A percentile compares a stretch with the other conserved stretches of the same genome.
Evolutionary conservation across 1,140 invertebrate genomes (phyloP).

Genomic region (Hylaeus anthracinus): DNA sequence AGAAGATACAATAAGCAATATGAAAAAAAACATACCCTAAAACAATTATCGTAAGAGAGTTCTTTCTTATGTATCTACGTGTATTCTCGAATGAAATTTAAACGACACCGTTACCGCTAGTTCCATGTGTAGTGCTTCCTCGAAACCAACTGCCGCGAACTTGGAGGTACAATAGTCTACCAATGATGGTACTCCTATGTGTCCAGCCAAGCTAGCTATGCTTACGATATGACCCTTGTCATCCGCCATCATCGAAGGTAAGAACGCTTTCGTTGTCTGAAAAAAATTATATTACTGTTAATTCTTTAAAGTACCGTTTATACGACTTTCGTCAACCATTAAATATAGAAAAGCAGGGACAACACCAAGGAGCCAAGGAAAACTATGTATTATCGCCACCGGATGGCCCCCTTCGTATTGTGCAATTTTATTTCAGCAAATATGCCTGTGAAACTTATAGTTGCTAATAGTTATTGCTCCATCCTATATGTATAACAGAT

Average conservation of each 20-base stretch:
- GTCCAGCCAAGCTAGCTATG: conserved; percentile 95
- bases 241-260: conserved; percentile 95
- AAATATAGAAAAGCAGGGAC: no score
- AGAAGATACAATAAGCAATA: conserved; percentile 14
- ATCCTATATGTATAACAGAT: no score
- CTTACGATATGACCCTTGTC: conserved; percentile 97
- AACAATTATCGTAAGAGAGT: background rate
- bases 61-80: background rate
- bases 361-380: no score
- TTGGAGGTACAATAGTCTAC: conserved; percentile 98
- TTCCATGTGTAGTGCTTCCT: conserved; percentile 92
- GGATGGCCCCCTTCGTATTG: no score
- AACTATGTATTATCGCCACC: no score
- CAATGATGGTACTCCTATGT: conserved; percentile 89
- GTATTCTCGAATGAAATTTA: background rate
- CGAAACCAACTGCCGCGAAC: conserved; percentile 95
- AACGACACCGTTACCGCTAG: conserved; percentile 80
- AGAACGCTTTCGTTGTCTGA: conserved; percentile 89
- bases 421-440: no score
- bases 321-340: no score
- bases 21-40: background rate
- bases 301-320: no score
- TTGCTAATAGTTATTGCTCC: no score
- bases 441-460: no score
- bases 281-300: conserved; percentile 57